These are phyloP conservation scores for Mythimna loreyi DNA, from an alignment of 2,888 invertebrate species.

Conservation along the genomic window DNA sequence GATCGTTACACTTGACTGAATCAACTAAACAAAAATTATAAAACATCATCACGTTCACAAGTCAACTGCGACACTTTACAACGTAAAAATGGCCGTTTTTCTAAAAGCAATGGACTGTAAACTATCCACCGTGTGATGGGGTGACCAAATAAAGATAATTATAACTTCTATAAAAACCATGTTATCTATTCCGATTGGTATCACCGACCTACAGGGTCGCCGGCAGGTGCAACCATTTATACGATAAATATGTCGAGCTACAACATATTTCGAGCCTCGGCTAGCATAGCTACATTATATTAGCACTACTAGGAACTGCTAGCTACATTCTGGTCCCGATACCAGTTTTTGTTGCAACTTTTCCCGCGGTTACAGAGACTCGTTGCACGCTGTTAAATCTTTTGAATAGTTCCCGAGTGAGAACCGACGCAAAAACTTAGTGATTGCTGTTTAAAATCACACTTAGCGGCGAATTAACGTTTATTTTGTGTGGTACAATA, in stretches of 20 bases:
- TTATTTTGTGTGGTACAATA: slow-evolving; percentile 27
- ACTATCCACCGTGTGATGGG: slow-evolving; percentile 65
- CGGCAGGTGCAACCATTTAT: slow-evolving; percentile 76
- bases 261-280: slow-evolving; percentile 78
- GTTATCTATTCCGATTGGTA: slow-evolving; percentile 71
- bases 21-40: slow-evolving; percentile 28
- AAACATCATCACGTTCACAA: slow-evolving; percentile 48
- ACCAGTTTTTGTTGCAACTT: slow-evolving; percentile 58
- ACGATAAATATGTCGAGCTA: slow-evolving; percentile 71
- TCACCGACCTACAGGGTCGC: slow-evolving; percentile 74
- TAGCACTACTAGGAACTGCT: slow-evolving; percentile 75
- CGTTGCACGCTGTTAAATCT: slow-evolving; percentile 59
- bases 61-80: slow-evolving; percentile 51
- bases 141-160: slow-evolving; percentile 74
- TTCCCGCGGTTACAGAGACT: slow-evolving; percentile 59
- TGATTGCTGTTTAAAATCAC: slow-evolving; percentile 60
- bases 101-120: slow-evolving; percentile 66
- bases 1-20: slow-evolving; percentile 14
- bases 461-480: slow-evolving; percentile 23
- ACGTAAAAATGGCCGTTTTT: slow-evolving; percentile 62
- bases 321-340: slow-evolving; percentile 48
- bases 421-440: slow-evolving; percentile 56
- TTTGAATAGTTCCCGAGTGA: slow-evolving; percentile 65
- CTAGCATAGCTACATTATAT: slow-evolving; percentile 74
- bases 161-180: slow-evolving; percentile 66